Conservation (phyloP, 2,797 vertebrate genomes). For the Aphelocoma californica region DNA sequence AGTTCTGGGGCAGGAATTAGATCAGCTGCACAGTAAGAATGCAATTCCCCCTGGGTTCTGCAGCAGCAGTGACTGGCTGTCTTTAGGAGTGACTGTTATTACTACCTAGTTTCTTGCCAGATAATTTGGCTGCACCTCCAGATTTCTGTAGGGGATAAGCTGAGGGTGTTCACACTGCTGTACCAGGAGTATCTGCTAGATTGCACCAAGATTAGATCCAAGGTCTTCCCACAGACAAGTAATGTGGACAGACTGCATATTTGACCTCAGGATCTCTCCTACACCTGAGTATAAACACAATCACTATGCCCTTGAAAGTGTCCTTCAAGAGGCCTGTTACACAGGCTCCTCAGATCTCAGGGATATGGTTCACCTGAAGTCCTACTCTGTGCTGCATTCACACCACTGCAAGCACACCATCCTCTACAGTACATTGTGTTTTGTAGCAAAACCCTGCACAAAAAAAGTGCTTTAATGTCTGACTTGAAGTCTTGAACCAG, state of each 20-base stretch:
- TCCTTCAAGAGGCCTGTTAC: slow-evolving; percentile 28
- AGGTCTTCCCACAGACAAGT: slow-evolving; percentile 30
- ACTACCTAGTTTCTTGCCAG: slow-evolving; percentile 28
- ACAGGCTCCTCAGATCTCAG: neutral
- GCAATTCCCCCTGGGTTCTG: neutral
- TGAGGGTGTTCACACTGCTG: neutral
- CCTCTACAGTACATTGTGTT: neutral
- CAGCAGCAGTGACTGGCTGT: neutral
- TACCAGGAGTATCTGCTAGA: slow-evolving; percentile 38
- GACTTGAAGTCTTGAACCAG: neutral
- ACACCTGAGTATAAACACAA: slow-evolving; percentile 9
- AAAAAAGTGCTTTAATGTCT: neutral
- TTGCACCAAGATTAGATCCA: slow-evolving; percentile 30
- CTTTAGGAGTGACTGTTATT: slow-evolving; percentile 35
- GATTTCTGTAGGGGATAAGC: slow-evolving; percentile 34
- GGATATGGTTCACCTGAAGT: neutral
- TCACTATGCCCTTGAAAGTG: slow-evolving; percentile 25
- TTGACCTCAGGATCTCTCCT: slow-evolving; percentile 56
- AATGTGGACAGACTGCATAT: slow-evolving; percentile 54
- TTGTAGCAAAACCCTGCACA: neutral
- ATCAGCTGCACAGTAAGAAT: neutral
- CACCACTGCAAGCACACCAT: neutral
- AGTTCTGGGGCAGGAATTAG: neutral
- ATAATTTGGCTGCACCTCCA: slow-evolving; percentile 21
- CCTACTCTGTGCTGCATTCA: accelerated